phyloP scores from a whole-genome alignment of 2,113 vertebrate genomes.

The Amphilophus citrinellus region DNA sequence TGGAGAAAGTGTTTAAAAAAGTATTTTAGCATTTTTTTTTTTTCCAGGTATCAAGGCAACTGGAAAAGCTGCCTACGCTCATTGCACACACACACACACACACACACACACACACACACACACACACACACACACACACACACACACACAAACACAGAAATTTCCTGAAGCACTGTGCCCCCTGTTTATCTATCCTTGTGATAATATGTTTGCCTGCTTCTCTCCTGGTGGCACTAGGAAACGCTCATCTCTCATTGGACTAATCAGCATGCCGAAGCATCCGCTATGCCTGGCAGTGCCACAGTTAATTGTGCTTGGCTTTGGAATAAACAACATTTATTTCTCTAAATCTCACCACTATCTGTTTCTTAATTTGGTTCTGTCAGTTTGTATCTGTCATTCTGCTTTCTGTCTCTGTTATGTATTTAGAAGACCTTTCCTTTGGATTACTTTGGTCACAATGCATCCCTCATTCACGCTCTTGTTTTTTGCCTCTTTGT shows the following conservation, averaged over 20 bases:
- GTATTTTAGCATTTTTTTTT: background rate
- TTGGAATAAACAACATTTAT: slow-evolving; percentile 78
- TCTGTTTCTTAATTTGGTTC: slow-evolving; percentile 65
- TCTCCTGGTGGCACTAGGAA: slow-evolving; percentile 72
- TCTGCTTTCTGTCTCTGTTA: background rate
- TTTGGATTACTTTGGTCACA: background rate
- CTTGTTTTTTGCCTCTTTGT: background rate
- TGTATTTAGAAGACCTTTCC: background rate
- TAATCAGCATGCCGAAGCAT: slow-evolving; percentile 78
- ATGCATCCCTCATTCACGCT: background rate
- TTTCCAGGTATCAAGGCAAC: slow-evolving; percentile 15
- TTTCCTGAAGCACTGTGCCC: slow-evolving; percentile 49
- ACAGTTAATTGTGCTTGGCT: slow-evolving; percentile 80
- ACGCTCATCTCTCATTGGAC: slow-evolving; percentile 75
- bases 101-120: slow-evolving; percentile 3
- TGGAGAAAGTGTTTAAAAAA: background rate
- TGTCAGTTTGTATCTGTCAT: slow-evolving; percentile 52
- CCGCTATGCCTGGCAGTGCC: slow-evolving; percentile 76
- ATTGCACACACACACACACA: background rate
- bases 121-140: background rate
- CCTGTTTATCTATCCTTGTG: slow-evolving; percentile 69
- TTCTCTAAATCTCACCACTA: slow-evolving; percentile 66
- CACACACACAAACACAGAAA: background rate
- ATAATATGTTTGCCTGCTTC: slow-evolving; percentile 68
- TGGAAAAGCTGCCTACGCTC: background rate